Base-by-base conservation (phyloP, 2,888 invertebrate species). In the Fragum fragum region DNA sequence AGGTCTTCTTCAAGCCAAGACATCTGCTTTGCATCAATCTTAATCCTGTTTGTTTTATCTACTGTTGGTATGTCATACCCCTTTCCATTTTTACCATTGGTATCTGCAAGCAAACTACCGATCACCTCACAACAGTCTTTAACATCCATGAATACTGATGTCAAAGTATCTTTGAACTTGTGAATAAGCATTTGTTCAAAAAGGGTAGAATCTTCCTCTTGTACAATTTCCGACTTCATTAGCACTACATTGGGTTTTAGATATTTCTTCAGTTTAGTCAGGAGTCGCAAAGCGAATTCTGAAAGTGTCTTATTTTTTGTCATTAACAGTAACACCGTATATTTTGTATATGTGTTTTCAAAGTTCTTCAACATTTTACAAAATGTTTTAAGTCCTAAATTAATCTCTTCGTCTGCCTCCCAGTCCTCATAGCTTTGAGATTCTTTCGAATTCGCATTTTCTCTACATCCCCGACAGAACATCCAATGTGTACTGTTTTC, bases 1-100 rank as follows among this genome's bases (percentile, higher is more conserved):
- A 85, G 55, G 29, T 87, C 83, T 70, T 87, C 85, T 11, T 57
- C 73, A 23, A 87, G 55, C 76, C 78, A 82, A 0, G 73, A 74
- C 3, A 75, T 72, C 18, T 82, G 80, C n/a, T 71, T 78, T 14
- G 70, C 72, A 0, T 53, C 61, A 14, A 87, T 55, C 1, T 59
- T 14, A 32, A 32, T 32, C 28, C 36, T 32, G 21, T 26, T 26
- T 57, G 39, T 29, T 21, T n/a, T 55, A 55, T 72, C 59, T 32
- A 16, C 32, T n/a, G 55, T 72, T 29, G 72, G 72, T 32, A 72
- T 26, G 21, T 28, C 18, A 57, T 53, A 26, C 29, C 59, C 6
- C 14, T 11, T 14, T 18, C 23, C 21, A 29, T 55, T 57, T 52
- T n/a, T 52, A 16, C 52, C 52, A 21, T 16, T 21, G 21, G 2